Evolutionary conservation across 2,113 vertebrate species (phyloP).

Genomic region (Climacteris rufus): DNA sequence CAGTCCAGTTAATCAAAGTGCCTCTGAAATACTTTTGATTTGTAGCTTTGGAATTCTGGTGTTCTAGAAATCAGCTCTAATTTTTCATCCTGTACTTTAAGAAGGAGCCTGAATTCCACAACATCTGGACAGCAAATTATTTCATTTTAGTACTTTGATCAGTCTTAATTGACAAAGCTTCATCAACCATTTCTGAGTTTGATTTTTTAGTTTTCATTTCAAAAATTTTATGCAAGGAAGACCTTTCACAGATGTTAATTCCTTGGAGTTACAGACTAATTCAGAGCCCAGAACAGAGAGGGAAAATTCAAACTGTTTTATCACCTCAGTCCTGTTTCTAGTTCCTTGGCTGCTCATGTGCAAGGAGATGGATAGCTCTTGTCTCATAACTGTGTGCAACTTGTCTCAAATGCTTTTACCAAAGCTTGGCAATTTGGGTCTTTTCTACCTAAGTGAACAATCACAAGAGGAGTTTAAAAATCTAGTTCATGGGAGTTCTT

Average conservation of each 20-base stretch:
- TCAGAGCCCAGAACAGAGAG: not conserved
- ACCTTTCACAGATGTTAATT: not conserved
- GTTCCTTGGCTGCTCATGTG: not conserved
- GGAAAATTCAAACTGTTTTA: not conserved
- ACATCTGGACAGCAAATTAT: not conserved
- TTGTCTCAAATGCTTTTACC: not conserved
- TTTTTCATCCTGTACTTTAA: conserved; percentile 3
- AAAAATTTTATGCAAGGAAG: not conserved
- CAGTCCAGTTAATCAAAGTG: conserved; percentile 19
- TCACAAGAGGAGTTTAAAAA: not conserved
- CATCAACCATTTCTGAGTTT: not conserved
- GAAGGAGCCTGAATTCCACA: not conserved
- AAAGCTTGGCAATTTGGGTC: not conserved
- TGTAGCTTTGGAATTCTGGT: conserved; percentile 33
- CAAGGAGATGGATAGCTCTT: not conserved
- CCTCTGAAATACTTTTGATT: conserved; percentile 46
- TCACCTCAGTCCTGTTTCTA: not conserved
- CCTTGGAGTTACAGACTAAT: not conserved
- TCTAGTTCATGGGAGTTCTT: not conserved
- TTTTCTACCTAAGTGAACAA: not conserved
- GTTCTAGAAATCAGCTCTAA: conserved; percentile 33
- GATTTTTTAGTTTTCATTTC: not conserved
- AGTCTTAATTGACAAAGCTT: conserved; percentile 5
- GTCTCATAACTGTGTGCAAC: not conserved
- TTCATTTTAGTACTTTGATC: conserved; percentile 14